Evolutionary conservation across 2,888 invertebrate genomes (phyloP).

Genomic region (Plusia festucae): DNA sequence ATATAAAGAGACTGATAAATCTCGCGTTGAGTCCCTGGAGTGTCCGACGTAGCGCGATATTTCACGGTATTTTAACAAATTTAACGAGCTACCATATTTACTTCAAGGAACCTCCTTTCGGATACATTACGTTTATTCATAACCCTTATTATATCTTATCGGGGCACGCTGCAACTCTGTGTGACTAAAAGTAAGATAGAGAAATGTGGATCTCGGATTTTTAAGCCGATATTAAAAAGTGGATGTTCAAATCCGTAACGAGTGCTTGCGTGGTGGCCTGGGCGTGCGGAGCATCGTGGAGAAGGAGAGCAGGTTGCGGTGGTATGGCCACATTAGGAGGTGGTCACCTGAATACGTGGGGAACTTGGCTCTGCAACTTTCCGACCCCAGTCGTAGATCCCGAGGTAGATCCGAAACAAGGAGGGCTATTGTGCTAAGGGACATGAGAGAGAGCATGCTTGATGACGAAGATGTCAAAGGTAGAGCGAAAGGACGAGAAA

Average conservation of each 20-base stretch:
- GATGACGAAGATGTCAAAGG: no score
- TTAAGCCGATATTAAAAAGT: neutral
- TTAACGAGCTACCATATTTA: slow-evolving; percentile 87
- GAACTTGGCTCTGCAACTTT: no score
- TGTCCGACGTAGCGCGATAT: slow-evolving; percentile 84
- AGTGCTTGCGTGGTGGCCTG: no score
- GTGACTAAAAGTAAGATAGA: slow-evolving; percentile 12
- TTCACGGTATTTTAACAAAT: slow-evolving; percentile 89
- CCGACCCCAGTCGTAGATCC: no score
- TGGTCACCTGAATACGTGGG: no score
- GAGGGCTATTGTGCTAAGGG: no score
- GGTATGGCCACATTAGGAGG: no score
- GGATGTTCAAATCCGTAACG: neutral
- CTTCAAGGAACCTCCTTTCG: slow-evolving; percentile 77
- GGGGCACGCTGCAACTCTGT: slow-evolving; percentile 27
- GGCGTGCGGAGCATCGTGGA: no score
- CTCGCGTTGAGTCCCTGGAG: slow-evolving; percentile 74
- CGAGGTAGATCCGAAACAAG: no score
- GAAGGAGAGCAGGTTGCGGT: no score
- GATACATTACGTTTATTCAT: slow-evolving; percentile 74
- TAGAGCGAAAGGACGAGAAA: no score
- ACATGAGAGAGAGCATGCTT: no score
- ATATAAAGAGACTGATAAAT: slow-evolving; percentile 74
- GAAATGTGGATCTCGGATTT: neutral
- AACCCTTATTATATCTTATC: slow-evolving; percentile 61